Conservation (phyloP, 2,797 vertebrate genomes). For the Chaetodon trifasciatus region DNA sequence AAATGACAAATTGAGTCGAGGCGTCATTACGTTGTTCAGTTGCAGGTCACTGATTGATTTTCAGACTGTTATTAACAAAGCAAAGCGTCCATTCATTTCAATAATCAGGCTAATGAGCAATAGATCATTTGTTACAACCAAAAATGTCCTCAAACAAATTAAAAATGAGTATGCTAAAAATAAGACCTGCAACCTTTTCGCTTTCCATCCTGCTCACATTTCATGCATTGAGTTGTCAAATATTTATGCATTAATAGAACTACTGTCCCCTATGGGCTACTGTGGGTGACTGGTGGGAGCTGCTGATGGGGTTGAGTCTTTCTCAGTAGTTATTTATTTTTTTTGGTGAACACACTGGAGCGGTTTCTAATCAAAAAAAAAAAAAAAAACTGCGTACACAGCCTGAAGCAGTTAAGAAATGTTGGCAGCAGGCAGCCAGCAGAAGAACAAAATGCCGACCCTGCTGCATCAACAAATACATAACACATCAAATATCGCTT, state of each 20-base stretch:
- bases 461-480: slow-evolving; percentile 31
- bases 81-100: not conserved
- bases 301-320: slow-evolving; percentile 6
- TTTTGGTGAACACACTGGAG: slow-evolving; percentile 16
- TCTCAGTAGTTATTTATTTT: not conserved
- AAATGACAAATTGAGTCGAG: no score
- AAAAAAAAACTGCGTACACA: slow-evolving; percentile 22
- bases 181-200: not conserved
- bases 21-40: no score
- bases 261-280: slow-evolving; percentile 12
- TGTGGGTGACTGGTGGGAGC: slow-evolving; percentile 19
- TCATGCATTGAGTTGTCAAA: slow-evolving; percentile 27
- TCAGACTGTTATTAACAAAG: not conserved
- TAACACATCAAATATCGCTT: slow-evolving; percentile 10
- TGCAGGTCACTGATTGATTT: not conserved
- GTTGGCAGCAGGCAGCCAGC: slow-evolving; percentile 42
- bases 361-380: slow-evolving; percentile 25
- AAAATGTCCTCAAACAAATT: not conserved
- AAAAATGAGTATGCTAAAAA: not conserved
- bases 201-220: not conserved
- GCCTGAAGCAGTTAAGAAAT: slow-evolving; percentile 41
- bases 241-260: slow-evolving; percentile 38
- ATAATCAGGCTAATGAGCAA: not conserved
- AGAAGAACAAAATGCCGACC: slow-evolving; percentile 56
- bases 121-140: not conserved